phyloP scores from a whole-genome alignment of 2,113 vertebrate genomes.

The Picathartes gymnocephalus region DNA sequence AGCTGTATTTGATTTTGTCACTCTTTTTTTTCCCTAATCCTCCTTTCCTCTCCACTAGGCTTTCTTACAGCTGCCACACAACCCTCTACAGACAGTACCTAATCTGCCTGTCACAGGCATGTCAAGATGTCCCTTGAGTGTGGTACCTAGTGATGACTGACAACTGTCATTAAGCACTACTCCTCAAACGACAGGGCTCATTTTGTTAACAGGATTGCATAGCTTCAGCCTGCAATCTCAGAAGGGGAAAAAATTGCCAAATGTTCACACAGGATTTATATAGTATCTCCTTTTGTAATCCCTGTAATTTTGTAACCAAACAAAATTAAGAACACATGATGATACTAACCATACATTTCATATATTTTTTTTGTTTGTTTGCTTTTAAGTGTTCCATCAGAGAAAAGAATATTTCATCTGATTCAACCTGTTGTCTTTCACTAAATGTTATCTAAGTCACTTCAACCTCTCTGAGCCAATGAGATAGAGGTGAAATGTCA shows the following conservation, averaged over 20 bases:
- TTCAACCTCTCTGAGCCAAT: background rate
- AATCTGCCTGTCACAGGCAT: background rate
- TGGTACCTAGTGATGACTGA: slow-evolving; percentile 20
- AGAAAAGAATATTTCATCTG: background rate
- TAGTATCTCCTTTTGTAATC: background rate
- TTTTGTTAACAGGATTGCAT: slow-evolving; percentile 15
- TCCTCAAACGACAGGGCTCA: background rate
- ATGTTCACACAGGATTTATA: background rate
- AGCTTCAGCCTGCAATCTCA: background rate
- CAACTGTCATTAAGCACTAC: background rate
- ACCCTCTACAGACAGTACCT: slow-evolving; percentile 17
- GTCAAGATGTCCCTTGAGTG: slow-evolving; percentile 12
- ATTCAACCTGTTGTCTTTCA: background rate
- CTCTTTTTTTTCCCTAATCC: background rate
- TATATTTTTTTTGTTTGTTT: background rate
- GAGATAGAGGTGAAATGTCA: background rate
- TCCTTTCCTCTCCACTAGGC: slow-evolving; percentile 35
- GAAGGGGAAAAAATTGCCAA: background rate
- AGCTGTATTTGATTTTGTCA: slow-evolving; percentile 13
- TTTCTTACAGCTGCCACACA: background rate
- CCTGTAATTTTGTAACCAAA: background rate
- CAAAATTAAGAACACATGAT: background rate
- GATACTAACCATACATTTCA: background rate
- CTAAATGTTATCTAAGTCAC: background rate
- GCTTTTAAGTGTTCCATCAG: background rate